Evolutionary conservation across 2,113 vertebrate species (phyloP).

Genomic region (Solenodon paradoxus): DNA sequence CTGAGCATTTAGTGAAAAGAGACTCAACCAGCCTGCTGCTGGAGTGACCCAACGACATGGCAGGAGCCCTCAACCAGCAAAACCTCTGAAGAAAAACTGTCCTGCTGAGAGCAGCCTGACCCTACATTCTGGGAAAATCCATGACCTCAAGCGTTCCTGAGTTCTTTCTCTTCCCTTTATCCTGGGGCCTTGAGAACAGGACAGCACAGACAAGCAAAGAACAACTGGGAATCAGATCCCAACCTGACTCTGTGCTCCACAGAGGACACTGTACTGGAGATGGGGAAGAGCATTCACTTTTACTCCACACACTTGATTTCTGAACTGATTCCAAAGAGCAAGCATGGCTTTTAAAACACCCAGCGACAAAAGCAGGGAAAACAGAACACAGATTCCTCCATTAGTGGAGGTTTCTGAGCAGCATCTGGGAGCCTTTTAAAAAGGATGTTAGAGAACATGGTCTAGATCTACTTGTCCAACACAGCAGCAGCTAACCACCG

Average conservation of each 20-base stretch:
- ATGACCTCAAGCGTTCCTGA: background rate
- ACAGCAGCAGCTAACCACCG: background rate
- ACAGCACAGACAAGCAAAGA: background rate
- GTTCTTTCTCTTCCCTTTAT: background rate
- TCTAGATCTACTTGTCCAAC: background rate
- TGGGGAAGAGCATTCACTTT: background rate
- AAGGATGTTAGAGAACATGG: background rate
- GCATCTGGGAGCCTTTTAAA: background rate
- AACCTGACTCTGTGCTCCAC: background rate
- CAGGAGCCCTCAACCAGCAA: background rate
- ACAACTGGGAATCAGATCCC: background rate
- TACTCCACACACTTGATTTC: background rate
- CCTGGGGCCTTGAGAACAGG: background rate
- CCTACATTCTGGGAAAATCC: background rate
- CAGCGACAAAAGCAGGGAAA: fast-evolving
- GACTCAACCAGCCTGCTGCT: background rate
- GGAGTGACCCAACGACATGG: background rate
- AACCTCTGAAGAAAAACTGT: background rate
- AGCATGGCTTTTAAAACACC: too few species aligned
- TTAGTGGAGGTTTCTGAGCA: background rate
- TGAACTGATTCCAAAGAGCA: too few species aligned
- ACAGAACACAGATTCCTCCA: background rate
- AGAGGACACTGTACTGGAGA: background rate
- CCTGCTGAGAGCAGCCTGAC: too few species aligned
- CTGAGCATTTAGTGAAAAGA: background rate